Evolutionary conservation across 2,797 vertebrate genomes (phyloP), one percentile per base, ranked within the genome.

Genomic region (Rhodeus uyekii): DNA sequence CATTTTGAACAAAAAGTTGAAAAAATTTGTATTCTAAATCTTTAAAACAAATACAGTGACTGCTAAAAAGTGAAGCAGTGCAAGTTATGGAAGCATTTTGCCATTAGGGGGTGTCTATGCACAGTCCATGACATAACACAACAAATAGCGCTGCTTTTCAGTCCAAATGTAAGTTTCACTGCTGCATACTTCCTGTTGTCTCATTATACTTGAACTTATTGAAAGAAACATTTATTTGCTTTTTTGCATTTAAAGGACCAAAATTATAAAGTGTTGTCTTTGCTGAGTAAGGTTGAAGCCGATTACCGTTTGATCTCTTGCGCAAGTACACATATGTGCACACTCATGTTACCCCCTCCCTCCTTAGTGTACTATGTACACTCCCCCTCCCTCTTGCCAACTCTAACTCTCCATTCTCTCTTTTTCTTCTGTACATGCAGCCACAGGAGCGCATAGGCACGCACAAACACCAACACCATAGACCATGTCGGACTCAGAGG

Each of bases 401-500:
- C 44, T 67, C 65, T 68, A 42, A 83, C 80, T 46, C 75, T 38
- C 50, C 38, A 64, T 82, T 80, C 80, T 81, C 77, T 79, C 73
- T 39, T 80, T 85, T 72, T 79, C 50, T 42, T 78, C 77, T 87
- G 78, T 76, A 87, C 81, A 91, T 78, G 88, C 83, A 88, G 86
- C 87, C 83, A 88, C 88, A 91, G 92, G 88, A 85, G 61, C 85
- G 86, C 24, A 93, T 86, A 91, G 86, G 61, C 76, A 84, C 44
- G 76, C 86, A 83, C 85, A 84, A 87, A 61, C 84, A 88, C 72
- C 89, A 87, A 12, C 86, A 81, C 82, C 63, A n/a, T 34, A 84
- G 89, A 85, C 89, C 89, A 95, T 95, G 94, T 94, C 94, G 46
- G 94, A 95, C 91, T 92, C 92, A 0, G 92, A 95, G 91, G 92